These are phyloP conservation scores for Odontamblyopus rebecca DNA, from an alignment of 2,797 vertebrate genomes.

Conservation along the genomic window DNA sequence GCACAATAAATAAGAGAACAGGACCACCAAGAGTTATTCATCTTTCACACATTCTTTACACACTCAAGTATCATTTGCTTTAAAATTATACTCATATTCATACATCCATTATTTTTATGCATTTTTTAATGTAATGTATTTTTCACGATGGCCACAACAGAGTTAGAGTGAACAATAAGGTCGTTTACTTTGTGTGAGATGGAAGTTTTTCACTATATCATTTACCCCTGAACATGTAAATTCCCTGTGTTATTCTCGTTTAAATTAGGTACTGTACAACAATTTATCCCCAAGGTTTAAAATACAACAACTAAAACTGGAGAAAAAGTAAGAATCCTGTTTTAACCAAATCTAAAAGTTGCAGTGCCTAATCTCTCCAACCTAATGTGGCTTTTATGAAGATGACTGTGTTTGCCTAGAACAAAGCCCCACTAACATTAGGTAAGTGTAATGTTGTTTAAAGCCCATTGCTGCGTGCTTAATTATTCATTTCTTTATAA, in stretches of 20 bases:
- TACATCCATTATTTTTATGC: too few relatives aligned
- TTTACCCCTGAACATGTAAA: not conserved
- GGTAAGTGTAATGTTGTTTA: slow-evolving; percentile 47
- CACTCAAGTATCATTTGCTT: too few relatives aligned
- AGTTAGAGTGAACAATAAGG: not conserved
- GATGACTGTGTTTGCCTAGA: slow-evolving; percentile 30
- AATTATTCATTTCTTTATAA: slow-evolving; percentile 75
- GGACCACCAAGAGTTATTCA: too few relatives aligned
- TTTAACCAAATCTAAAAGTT: slow-evolving; percentile 1
- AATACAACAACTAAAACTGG: not conserved
- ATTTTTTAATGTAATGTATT: too few relatives aligned
- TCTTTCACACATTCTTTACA: too few relatives aligned
- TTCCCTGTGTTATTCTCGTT: not conserved
- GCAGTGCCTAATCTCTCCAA: slow-evolving; percentile 9
- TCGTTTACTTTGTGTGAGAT: not conserved
- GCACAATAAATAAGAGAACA: too few relatives aligned
- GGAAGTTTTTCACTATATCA: not conserved
- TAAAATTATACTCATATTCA: too few relatives aligned
- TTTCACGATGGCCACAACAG: too few relatives aligned
- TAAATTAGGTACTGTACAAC: not conserved
- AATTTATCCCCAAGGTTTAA: not conserved
- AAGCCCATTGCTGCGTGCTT: slow-evolving; percentile 54
- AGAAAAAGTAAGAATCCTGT: not conserved
- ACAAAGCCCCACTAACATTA: slow-evolving; percentile 38
- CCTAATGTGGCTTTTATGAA: slow-evolving; percentile 8